These are phyloP conservation scores for Uromys caudimaculatus DNA, from an alignment of 2,797 vertebrate genomes.

Conservation along the genomic window DNA sequence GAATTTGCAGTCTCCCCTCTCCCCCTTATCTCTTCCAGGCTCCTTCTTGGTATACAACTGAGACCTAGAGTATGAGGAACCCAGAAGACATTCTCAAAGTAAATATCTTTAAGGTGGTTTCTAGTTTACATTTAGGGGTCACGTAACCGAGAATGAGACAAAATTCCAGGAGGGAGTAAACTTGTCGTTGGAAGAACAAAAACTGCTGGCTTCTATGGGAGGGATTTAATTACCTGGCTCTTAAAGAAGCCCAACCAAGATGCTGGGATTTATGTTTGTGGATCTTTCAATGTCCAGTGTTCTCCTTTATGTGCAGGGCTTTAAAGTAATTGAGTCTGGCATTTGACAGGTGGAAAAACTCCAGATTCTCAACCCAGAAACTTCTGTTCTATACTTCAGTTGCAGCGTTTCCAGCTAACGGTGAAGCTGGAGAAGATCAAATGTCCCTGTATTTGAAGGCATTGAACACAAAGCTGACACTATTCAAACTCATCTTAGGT, in stretches of 20 bases:
- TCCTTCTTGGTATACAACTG: conserved; percentile 11
- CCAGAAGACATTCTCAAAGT: conserved; percentile 7
- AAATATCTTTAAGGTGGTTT: conserved; percentile 51
- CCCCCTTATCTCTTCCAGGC: not conserved
- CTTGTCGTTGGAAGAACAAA: conserved; percentile 43
- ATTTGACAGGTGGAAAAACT: conserved; percentile 3
- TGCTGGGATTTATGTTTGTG: conserved; percentile 24
- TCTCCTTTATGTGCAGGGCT: not conserved
- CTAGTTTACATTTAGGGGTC: conserved; percentile 7
- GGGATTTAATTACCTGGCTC: not conserved
- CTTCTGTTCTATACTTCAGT: conserved; percentile 5
- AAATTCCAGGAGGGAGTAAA: conserved; percentile 44
- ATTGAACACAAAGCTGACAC: not conserved
- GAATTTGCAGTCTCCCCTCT: not conserved
- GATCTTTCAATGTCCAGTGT: not conserved
- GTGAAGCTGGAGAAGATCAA: not conserved
- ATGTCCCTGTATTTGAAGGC: not conserved
- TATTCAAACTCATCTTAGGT: not conserved
- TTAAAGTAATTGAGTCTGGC: conserved; percentile 12
- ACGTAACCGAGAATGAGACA: conserved; percentile 21
- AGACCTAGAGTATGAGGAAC: conserved; percentile 23
- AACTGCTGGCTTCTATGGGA: not conserved
- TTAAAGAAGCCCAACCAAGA: not conserved
- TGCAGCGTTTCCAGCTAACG: conserved; percentile 24
- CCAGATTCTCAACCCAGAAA: not conserved